Conservation (phyloP, 1,140 invertebrate species). For the Prorops nasuta region DNA sequence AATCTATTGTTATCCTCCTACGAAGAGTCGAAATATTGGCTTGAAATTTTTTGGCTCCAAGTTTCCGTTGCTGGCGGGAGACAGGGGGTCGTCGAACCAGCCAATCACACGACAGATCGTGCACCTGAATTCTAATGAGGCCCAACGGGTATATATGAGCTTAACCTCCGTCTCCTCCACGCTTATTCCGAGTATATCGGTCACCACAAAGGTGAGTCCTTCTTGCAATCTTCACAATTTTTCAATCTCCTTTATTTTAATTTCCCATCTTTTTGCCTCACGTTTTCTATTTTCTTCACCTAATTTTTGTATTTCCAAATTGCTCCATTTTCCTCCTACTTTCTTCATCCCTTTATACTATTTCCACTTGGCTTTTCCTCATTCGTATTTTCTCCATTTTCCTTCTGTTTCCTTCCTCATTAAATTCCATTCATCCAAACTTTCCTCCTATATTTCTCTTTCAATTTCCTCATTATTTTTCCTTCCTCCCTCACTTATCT, state of each 20-base stretch:
- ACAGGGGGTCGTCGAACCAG: constrained; percentile 50
- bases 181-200: constrained; percentile 42
- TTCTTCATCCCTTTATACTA: too few species aligned
- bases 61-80: constrained; percentile 33
- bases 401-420: too few species aligned
- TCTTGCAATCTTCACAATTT: too few species aligned
- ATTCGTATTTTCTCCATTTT: too few species aligned
- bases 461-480: neutral
- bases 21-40: too few species aligned
- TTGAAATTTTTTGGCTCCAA: too few species aligned
- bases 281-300: too few species aligned
- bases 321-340: neutral
- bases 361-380: too few species aligned
- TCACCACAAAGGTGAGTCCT: constrained; percentile 44
- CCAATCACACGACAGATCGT: constrained; percentile 46
- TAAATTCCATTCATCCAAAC: too few species aligned
- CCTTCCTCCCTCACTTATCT: neutral
- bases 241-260: constrained; percentile 5
- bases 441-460: too few species aligned
- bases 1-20: too few species aligned
- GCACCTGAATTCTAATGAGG: constrained; percentile 55
- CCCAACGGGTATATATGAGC: constrained; percentile 50
- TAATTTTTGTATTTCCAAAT: neutral
- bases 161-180: constrained; percentile 33
- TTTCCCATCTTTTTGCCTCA: neutral